These are phyloP conservation scores for Tricholaema leucomelas DNA, from an alignment of 2,113 vertebrate genomes.

Conservation along the genomic window DNA sequence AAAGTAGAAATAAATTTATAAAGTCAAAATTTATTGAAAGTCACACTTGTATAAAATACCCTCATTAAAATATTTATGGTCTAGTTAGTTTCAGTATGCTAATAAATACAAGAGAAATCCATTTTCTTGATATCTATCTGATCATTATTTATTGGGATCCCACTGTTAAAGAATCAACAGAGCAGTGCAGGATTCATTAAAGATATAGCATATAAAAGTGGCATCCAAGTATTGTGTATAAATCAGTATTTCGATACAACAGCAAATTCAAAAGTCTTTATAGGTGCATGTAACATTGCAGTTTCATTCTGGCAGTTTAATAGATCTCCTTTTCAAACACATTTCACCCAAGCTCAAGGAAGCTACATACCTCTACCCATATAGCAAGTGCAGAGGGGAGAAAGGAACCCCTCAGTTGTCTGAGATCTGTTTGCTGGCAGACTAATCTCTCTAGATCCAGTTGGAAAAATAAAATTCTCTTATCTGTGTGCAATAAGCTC, in stretches of 20 bases:
- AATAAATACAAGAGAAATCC: conserved; percentile 54
- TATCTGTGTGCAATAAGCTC: background rate
- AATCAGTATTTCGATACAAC: background rate
- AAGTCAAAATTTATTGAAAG: conserved; percentile 52
- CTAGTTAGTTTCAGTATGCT: conserved; percentile 32
- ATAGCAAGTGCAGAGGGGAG: background rate
- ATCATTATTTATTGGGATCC: conserved; percentile 32
- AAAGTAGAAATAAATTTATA: conserved; percentile 51
- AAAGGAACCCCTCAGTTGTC: accelerated
- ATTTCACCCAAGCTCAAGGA: background rate
- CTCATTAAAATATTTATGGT: conserved; percentile 58
- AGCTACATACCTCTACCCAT: background rate
- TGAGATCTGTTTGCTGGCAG: background rate
- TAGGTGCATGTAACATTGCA: background rate
- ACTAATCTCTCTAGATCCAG: background rate
- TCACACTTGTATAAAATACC: conserved; percentile 39
- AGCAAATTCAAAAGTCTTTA: background rate
- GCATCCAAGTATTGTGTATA: background rate
- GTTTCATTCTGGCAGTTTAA: conserved; percentile 6
- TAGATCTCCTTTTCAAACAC: background rate
- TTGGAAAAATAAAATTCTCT: background rate
- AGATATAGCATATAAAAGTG: background rate
- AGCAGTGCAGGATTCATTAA: background rate
- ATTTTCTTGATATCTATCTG: conserved; percentile 47
- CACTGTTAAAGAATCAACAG: conserved; percentile 13